These are phyloP conservation scores for Synanthedon formicaeformis DNA, from an alignment of 2,888 invertebrate genomes.

Conservation along the genomic window DNA sequence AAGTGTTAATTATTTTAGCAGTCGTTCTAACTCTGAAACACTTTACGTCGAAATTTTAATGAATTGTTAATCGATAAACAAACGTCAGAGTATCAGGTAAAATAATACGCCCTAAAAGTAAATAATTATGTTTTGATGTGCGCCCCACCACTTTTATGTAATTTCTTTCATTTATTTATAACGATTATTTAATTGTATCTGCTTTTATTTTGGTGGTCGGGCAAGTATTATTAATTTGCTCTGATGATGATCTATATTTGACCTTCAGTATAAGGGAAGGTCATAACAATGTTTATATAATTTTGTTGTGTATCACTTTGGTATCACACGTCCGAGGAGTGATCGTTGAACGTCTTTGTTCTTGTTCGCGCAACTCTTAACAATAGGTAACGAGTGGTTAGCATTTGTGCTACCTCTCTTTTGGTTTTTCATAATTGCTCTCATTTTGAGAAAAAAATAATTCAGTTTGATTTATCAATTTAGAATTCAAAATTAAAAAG, in stretches of 20 bases:
- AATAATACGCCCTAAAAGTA: too few species aligned
- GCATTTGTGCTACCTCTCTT: background rate
- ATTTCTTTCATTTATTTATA: too few species aligned
- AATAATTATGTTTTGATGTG: too few species aligned
- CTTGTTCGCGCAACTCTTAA: background rate
- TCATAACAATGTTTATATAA: conserved; percentile 53
- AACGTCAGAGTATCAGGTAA: too few species aligned
- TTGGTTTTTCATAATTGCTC: background rate
- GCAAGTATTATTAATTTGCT: too few species aligned
- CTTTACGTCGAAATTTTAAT: too few species aligned
- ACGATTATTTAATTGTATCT: conserved; percentile 2
- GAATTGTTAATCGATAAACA: too few species aligned
- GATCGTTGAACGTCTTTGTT: conserved; percentile 11
- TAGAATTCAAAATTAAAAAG: too few species aligned
- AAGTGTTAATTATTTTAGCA: too few species aligned
- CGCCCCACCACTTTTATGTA: too few species aligned
- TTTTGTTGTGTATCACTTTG: conserved; percentile 22
- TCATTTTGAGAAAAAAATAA: background rate
- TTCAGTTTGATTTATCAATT: too few species aligned
- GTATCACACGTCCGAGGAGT: conserved; percentile 21
- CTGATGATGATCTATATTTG: conserved; percentile 12
- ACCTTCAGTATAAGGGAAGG: conserved; percentile 52
- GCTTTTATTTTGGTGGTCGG: conserved; percentile 11
- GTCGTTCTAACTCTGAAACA: too few species aligned
- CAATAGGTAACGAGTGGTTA: background rate